phyloP scores from a whole-genome alignment of 1,140 invertebrate genomes.

The Anoplophora glabripennis region DNA sequence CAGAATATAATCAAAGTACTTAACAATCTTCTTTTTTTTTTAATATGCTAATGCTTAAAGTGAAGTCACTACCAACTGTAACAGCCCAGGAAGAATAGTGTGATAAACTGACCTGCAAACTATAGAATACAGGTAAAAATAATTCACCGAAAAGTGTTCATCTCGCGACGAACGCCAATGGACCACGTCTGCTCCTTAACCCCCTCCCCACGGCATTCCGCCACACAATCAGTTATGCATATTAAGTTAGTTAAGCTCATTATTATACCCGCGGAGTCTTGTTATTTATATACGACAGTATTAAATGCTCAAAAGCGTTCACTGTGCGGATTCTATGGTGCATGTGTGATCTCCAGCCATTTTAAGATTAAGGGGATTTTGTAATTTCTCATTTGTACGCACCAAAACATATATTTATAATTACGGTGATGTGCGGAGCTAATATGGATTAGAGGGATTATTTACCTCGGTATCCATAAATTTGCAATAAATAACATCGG shows the following conservation, averaged over 20 bases:
- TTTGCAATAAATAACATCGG: too few species aligned
- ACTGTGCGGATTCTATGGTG: conserved; percentile 18
- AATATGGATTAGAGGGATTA: conserved; percentile 18
- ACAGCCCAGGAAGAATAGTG: too few species aligned
- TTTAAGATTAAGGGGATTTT: conserved; percentile 31
- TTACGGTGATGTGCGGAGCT: conserved; percentile 18
- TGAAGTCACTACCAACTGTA: too few species aligned
- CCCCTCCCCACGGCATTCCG: conserved; percentile 29
- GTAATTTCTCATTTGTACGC: conserved; percentile 31
- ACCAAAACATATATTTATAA: conserved; percentile 15
- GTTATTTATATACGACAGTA: conserved; percentile 45
- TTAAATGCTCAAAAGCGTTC: conserved; percentile 30
- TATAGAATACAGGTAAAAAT: too few species aligned
- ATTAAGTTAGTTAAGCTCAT: conserved; percentile 50
- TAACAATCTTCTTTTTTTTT: too few species aligned
- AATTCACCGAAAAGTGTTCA: too few species aligned
- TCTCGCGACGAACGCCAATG: neutral
- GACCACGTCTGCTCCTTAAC: neutral
- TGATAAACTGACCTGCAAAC: too few species aligned
- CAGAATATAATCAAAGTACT: too few species aligned
- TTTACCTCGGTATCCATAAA: conserved; percentile 6
- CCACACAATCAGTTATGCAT: conserved; percentile 48
- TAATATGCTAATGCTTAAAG: too few species aligned
- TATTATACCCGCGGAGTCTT: conserved; percentile 45
- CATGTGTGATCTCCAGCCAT: conserved; percentile 14